Evolutionary conservation across 2,888 invertebrate species (phyloP).

Genomic region (Papilio elwesi): DNA sequence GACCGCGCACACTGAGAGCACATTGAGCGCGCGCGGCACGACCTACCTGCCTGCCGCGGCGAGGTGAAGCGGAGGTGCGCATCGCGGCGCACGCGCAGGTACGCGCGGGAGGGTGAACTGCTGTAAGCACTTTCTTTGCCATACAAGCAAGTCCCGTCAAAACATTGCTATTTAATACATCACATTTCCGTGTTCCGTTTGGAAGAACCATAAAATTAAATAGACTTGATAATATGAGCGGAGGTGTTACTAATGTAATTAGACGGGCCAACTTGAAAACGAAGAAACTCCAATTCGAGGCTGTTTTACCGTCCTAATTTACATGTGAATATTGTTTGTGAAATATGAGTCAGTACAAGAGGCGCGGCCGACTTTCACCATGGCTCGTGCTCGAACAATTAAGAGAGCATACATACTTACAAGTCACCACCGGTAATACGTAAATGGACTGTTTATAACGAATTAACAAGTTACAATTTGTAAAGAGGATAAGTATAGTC

Average conservation of each 20-base stretch:
- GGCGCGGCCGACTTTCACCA: constrained; percentile 76
- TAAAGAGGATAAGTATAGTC: constrained; percentile 14
- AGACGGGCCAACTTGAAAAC: constrained; percentile 37
- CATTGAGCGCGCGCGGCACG: constrained; percentile 64
- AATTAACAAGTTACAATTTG: constrained; percentile 9
- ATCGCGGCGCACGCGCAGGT: constrained; percentile 80
- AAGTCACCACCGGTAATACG: constrained; percentile 47
- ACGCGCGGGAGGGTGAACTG: constrained; percentile 50
- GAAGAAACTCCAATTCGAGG: constrained; percentile 56
- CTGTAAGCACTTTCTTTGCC: constrained; percentile 40
- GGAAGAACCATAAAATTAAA: constrained; percentile 35
- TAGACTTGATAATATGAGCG: not conserved
- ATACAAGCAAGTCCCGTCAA: constrained; percentile 52
- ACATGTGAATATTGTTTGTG: constrained; percentile 74
- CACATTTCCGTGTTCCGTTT: constrained; percentile 10
- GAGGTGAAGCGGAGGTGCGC: constrained; percentile 79
- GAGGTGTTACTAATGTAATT: constrained; percentile 17
- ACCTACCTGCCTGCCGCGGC: constrained; percentile 63
- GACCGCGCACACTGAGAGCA: constrained; percentile 81
- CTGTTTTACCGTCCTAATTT: constrained; percentile 68
- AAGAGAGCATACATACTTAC: constrained; percentile 52
- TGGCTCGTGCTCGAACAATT: constrained; percentile 68
- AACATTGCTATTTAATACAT: constrained; percentile 53
- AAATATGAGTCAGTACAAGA: constrained; percentile 76
- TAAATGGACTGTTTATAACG: constrained; percentile 20